Evolutionary conservation across 2,113 vertebrate species (phyloP).

Genomic region (Buteo buteo): DNA sequence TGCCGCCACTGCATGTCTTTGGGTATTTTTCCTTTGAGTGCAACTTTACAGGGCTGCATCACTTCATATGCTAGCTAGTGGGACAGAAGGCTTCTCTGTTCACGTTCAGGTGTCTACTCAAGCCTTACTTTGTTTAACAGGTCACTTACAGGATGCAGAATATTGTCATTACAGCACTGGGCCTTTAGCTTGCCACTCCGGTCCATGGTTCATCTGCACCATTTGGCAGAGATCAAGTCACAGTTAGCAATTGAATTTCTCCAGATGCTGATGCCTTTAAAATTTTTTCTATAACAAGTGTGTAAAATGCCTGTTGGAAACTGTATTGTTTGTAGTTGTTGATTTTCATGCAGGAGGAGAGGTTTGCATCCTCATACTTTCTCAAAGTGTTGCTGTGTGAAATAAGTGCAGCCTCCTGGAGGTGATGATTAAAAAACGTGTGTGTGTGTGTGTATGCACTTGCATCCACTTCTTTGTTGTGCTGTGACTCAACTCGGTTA

Average conservation of each 20-base stretch:
- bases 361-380: neutral
- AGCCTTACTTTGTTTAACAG: neutral
- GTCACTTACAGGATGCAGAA: neutral
- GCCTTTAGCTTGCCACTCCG: neutral
- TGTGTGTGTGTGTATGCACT: rapidly evolving
- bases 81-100: neutral
- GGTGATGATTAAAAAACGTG: neutral
- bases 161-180: neutral
- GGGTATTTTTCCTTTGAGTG: neutral
- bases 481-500: neutral
- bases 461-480: neutral
- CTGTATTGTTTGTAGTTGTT: neutral
- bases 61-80: neutral
- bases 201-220: neutral
- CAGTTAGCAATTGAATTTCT: neutral
- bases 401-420: neutral
- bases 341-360: neutral
- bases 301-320: neutral
- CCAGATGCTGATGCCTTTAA: neutral
- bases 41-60: neutral
- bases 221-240: neutral
- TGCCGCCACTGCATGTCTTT: neutral
- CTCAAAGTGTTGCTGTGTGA: neutral
- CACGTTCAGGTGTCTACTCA: neutral
- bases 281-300: neutral